These are phyloP conservation scores for Aleadryas rufinucha DNA, from an alignment of 2,113 vertebrate species.

Conservation along the genomic window DNA sequence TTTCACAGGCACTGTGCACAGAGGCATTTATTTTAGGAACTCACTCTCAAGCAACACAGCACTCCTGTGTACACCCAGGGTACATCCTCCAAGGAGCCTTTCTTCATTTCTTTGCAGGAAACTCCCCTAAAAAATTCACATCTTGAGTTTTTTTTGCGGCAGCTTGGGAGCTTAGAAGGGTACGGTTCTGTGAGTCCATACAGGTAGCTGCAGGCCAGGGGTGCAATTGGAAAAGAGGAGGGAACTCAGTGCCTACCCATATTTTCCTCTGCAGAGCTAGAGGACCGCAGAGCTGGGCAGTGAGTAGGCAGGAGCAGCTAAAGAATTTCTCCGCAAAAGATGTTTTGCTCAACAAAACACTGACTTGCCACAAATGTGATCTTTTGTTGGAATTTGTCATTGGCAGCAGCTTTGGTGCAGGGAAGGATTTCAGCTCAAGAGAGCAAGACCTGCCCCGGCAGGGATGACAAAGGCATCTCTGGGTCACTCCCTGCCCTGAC, in stretches of 20 bases:
- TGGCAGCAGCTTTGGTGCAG: neutral
- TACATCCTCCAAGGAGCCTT: neutral
- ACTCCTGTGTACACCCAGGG: rapidly evolving
- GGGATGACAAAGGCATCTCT: neutral
- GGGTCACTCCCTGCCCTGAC: neutral
- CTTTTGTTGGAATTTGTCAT: neutral
- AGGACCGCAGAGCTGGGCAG: neutral
- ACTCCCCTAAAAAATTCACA: neutral
- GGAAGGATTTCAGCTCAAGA: neutral
- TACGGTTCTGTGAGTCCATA: neutral
- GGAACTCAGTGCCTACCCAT: neutral
- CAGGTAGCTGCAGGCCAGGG: neutral
- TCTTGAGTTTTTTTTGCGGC: neutral
- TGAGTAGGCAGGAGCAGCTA: rapidly evolving
- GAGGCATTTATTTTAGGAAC: neutral
- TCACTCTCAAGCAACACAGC: neutral
- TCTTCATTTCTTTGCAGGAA: neutral
- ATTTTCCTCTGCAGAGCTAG: neutral
- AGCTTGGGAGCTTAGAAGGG: neutral
- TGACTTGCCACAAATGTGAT: neutral
- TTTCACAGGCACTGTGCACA: neutral
- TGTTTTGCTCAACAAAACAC: neutral
- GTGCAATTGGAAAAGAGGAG: neutral
- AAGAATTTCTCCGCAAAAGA: neutral
- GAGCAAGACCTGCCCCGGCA: neutral